phyloP scores from a whole-genome alignment of 2,113 vertebrate genomes.

The Leiothrix lutea region DNA sequence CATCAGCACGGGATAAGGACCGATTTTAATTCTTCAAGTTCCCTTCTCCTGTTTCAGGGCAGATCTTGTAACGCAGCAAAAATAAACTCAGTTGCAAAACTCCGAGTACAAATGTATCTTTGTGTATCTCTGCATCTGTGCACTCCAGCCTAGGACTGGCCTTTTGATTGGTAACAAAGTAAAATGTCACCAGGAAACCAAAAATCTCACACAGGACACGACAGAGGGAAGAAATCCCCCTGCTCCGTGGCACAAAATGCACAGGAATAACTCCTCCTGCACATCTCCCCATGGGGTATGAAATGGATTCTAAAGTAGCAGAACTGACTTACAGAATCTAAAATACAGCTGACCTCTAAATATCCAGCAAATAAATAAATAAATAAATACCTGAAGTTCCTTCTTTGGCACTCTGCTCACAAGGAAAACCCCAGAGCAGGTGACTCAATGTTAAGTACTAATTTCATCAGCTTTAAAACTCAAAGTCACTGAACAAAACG shows the following conservation, averaged over 20 bases:
- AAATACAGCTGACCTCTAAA: not conserved
- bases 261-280: not conserved
- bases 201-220: not conserved
- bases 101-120: not conserved
- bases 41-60: not conserved
- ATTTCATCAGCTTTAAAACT: not conserved
- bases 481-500: not conserved
- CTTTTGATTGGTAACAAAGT: not conserved
- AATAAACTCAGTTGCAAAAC: not conserved
- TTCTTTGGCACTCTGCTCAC: not conserved
- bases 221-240: accelerated
- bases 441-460: not conserved
- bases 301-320: not conserved
- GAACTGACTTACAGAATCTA: not conserved
- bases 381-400: not conserved
- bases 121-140: not conserved
- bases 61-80: not conserved
- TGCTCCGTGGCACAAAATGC: not conserved
- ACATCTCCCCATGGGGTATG: not conserved
- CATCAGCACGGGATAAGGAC: accelerated
- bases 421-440: not conserved
- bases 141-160: not conserved
- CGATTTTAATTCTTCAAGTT: not conserved
- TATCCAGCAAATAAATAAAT: not conserved
- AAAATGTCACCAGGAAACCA: not conserved